Conservation (phyloP, 2,113 vertebrate species). For the Sceloporus undulatus region DNA sequence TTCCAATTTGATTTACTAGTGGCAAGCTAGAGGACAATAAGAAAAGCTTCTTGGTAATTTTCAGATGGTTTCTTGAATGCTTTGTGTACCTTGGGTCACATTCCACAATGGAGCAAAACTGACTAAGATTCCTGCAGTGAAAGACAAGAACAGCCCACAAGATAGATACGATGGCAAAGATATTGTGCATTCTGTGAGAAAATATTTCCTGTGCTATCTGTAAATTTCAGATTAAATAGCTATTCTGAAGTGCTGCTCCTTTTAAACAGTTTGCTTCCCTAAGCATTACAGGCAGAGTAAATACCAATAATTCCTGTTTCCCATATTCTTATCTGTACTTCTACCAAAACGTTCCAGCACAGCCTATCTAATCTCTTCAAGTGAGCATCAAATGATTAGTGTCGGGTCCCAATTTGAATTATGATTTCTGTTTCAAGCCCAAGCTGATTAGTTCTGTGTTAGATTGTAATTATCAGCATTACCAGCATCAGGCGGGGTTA, state of each 20-base stretch:
- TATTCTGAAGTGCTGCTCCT: constrained; percentile 65
- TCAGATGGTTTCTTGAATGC: constrained; percentile 57
- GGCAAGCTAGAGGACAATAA: constrained; percentile 38
- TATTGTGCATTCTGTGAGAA: constrained; percentile 58
- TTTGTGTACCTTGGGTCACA: constrained; percentile 50
- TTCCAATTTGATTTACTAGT: constrained; percentile 42
- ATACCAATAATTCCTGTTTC: constrained; percentile 74
- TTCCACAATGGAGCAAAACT: constrained; percentile 59
- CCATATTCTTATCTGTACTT: constrained; percentile 68
- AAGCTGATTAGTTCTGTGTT: constrained; percentile 53
- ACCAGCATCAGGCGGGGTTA: background rate
- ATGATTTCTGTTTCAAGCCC: constrained; percentile 60
- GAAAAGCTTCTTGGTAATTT: constrained; percentile 56
- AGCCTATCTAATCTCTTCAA: constrained; percentile 68
- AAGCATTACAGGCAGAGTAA: constrained; percentile 62
- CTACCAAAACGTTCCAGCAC: constrained; percentile 59
- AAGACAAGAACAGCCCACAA: background rate
- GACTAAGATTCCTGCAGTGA: constrained; percentile 59
- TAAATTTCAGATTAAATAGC: constrained; percentile 71
- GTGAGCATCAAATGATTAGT: constrained; percentile 62
- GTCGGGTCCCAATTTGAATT: constrained; percentile 68
- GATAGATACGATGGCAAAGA: constrained; percentile 61
- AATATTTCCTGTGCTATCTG: constrained; percentile 64
- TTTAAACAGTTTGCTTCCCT: constrained; percentile 67
- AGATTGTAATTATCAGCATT: constrained; percentile 66